Evolutionary conservation across 2,113 vertebrate species (phyloP), one percentile per base, ranked within the genome.

Genomic region (Acrocephalus arundinaceus): DNA sequence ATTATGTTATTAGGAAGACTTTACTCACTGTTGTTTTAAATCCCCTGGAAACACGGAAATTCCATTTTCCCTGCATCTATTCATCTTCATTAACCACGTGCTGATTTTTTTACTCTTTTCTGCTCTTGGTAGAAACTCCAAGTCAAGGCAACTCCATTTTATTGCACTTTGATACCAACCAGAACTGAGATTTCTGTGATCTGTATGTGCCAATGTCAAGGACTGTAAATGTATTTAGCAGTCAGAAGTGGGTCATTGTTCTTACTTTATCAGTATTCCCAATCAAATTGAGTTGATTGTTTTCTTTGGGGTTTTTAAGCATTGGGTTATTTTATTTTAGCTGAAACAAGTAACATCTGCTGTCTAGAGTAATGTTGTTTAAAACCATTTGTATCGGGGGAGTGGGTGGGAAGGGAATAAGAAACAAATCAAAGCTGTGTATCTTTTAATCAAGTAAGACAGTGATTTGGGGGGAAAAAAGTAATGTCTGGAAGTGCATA

Each of bases 1-100:
- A 91, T 94, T 85, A 82, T 84, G 33, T 80, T 88, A 85, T 94
- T 86, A 83, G 55, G 79, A 80, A 76, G 71, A 80, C 63, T 92
- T 94, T 91, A 77, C 46, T 95, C 86, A 77, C 49, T 77, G 90
- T 86, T 94, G 83, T 92, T 94, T 90, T 63, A 94, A 96, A 93
- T 76, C 54, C 88, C 85, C 71, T 79, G 73, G 88, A 94, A 97
- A 96, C 67, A 87, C 0, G 4, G 83, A 90, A 91, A 96, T 90
- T 90, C 88, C 75, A 94, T 93, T 97, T 94, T 51, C 55, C 33
- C 59, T 73, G 28, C 9, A 5, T 67, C 83, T 90, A 93, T 93
- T 94, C 63, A 90, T 96, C 88, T 94, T 96, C 83, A 96, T 95
- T 94, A 95, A 77, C 45, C 79, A 84, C 3, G 30, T 68, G 72